Evolutionary conservation across 2,888 invertebrate genomes (phyloP), one percentile per base, ranked within the genome.

Genomic region (Temnothorax rugatulus): DNA sequence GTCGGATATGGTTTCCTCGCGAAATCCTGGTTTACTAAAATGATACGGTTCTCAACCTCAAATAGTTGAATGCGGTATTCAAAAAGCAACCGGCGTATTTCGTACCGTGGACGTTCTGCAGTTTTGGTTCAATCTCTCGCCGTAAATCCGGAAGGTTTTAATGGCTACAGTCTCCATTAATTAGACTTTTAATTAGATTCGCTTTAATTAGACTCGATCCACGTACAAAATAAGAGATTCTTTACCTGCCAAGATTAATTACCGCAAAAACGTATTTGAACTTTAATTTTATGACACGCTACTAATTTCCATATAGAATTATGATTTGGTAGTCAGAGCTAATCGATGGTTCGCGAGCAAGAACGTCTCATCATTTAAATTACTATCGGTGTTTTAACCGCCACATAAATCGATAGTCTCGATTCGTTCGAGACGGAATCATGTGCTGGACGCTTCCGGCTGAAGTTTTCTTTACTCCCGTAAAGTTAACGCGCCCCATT

Each of bases 1-100:
- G 57, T 54, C 13, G 41, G 54, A 41, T 52, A 41, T 15, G 69
- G 25, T 69, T 64, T 50, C 29, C 69, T 57, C 69, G 52, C 41
- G 25, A 54, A 54, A 77, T 69, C 54, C 69, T 54, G 54, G 25
- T 68, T 69, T 54, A n/a, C 47, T 68, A 68, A 68, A 68, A 68
- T 38, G 41, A 76, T 59, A 25, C 25, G 29, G 29, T 66, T 34
- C 41, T 44, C 69, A 50, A 25, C 13, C 29, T 44, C 25, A 29
- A 44, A 34, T 75, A 63, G 21, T 52, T 52, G 25, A 66, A 64
- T 66, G 21, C 13, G 25, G 11, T 15, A 66, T 50, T 64, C 5
- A 25, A 25, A 66, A 41, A 76, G 21, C 66, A 66, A 11, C 34
- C 34, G 9, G 9, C n/a, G 63, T n/a, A 63, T 15, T 59, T 7